Base-by-base conservation (phyloP, 1,140 invertebrate species). In the Pentalonia nigronervosa region DNA sequence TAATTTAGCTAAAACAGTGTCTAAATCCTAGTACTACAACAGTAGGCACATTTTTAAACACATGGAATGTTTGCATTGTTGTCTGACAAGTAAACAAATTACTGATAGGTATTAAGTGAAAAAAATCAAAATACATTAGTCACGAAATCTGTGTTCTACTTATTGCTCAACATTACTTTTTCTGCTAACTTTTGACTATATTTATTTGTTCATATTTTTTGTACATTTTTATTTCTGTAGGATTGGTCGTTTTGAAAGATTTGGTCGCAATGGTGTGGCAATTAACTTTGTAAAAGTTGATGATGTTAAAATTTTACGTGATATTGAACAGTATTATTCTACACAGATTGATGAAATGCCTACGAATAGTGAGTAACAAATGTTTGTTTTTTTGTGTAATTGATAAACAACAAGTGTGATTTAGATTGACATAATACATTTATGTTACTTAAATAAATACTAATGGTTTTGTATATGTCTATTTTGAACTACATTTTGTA, bases 271-370 rank as follows among this genome's bases (percentile, higher is more conserved):
- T 95, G 99, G 99, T 98, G 99, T 99, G 20, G 99, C 99, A 8
- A 99, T 99, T 94, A 99, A 99, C 96, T 99, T 99, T 96, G 99
- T 99, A 0, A 99, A 99, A 95, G 99, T 98, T 91, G 99, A 99
- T 95, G 99, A 99, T 95, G 99, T 99, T 94, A 97, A 99, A 95
- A 99, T 99, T 96, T 96, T 99, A 83, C 96, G 99, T 95, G 99
- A 99, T 95, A 99, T 99, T 96, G 99, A 99, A 96, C 99, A 99
- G 96, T 99, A 99, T 96, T 99, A 99, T 95, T 99, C 99, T 0
- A 99, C 99, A 93, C 99, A 99, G 96, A 99, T 99, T 95, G 99
- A 99, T 96, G 99, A 99, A 96, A 99, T 99, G 99, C 99, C 99
- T n/a, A 99, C 99, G 99, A 99, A 99, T 96, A 98, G 95, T 96